phyloP scores from a whole-genome alignment of 2,888 invertebrate species.

The Ormyrus thymus region DNA sequence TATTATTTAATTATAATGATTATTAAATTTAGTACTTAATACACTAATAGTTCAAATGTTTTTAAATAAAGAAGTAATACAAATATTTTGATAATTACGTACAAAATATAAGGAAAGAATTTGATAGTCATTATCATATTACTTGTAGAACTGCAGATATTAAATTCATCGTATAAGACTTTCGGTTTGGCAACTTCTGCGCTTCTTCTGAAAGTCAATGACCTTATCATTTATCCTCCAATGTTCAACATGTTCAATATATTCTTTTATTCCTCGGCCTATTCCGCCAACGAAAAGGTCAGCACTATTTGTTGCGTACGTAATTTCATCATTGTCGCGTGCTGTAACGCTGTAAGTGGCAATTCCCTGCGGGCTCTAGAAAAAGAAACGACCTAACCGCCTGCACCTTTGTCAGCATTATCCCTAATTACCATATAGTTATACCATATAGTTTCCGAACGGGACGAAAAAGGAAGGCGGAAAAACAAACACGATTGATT shows the following conservation, averaged over 20 bases:
- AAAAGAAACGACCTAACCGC: neutral
- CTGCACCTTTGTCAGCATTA: neutral
- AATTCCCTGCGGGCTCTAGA: no score
- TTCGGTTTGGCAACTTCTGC: neutral
- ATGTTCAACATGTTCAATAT: no score
- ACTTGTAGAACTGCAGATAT: no score
- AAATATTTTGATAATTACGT: no score
- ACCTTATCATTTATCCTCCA: conserved; percentile 29
- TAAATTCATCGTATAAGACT: neutral
- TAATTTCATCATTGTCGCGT: no score
- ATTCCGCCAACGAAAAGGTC: neutral
- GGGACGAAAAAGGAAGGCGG: neutral
- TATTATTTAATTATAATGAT: no score
- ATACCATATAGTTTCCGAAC: neutral
- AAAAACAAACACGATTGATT: conserved; percentile 63
- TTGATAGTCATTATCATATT: no score
- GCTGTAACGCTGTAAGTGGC: no score
- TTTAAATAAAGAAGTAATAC: neutral
- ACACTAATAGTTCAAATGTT: neutral
- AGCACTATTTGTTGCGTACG: neutral
- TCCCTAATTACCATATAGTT: no score
- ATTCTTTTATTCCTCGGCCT: no score
- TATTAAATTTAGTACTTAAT: no score
- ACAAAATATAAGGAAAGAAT: no score
- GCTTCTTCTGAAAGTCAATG: conserved; percentile 20